Evolutionary conservation across 2,113 vertebrate species (phyloP), one percentile per base, ranked within the genome.

Genomic region (Puffinus mauretanicus): DNA sequence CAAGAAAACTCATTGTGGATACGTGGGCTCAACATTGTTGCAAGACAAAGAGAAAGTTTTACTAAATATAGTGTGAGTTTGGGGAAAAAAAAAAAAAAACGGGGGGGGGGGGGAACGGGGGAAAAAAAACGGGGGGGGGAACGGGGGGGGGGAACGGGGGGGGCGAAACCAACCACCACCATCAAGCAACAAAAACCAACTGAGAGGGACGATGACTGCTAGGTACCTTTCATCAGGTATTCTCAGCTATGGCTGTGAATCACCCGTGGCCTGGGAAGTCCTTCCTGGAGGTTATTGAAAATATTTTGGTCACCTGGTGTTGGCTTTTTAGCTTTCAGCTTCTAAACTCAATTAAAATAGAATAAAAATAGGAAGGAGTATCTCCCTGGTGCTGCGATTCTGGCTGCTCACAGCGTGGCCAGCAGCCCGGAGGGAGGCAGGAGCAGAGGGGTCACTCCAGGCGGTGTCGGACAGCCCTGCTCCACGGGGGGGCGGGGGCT

Each of bases 401-500:
- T 70, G 51, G 40, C 49, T 65, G 49, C 29, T 44, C 18, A 5
- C 0, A 0, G 26, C 17, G 42, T 1, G 4, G 27, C 13, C 55
- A 44, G 52, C 20, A 65, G 44, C 27, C 38, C n/a, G 71, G 32
- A 57, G n/a, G 22, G 11, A 54, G 14, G 10, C 12, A 13, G 62
- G 62, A 72, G 67, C 57, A 42, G 52, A 3, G 4, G 20, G 54
- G 18, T 55, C n/a, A 29, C 49, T 6, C 3, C 38, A 46, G 92
- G 29, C 5, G 2, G n/a, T 11, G 17, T 13, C 5, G 2, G 40
- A 29, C 21, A 75, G 55, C 26, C 22, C 34, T 16, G 54, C 20
- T 65, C 34, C 17, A 14, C 0, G 0, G 32, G 8, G 5, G 8
- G 2, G 19, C 1, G 1, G 40, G 9, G 64, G 13, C 46, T 47